Evolutionary conservation across 1,140 invertebrate genomes (phyloP), one percentile per base, ranked within the genome.

Genomic region (Archegozetes longisetosus): DNA sequence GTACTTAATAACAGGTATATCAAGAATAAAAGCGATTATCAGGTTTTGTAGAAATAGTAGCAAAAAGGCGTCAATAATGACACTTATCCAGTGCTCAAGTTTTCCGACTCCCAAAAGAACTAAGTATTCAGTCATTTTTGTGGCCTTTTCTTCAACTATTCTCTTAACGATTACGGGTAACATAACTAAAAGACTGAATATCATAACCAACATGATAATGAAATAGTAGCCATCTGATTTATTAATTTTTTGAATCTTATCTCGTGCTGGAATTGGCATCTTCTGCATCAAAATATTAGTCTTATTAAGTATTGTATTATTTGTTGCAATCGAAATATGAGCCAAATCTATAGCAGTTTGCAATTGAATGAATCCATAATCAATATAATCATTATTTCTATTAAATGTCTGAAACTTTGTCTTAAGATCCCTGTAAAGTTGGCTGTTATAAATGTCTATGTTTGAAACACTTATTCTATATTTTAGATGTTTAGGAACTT

Each of bases 221-320:
- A 64, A 13, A 56, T 66, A 13, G 70, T 40, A 17, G 65, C 3
- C 3, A 68, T 68, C 68, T 3, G 68, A 64, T 17, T 17, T 9
- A 40, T 9, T 9, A 6, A 40, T 6, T 40, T 17, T 9, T 40
- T 17, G 32, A 40, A n/a, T n/a, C n/a, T n/a, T n/a, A n/a, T n/a
- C n/a, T n/a, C n/a, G n/a, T n/a, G n/a, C n/a, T 40, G 32, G 32
- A 6, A 40, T 9, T 40, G 32, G 32, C 32, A 40, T 40, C 6
- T 17, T 6, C 17, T 40, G 32, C 17, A 17, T 40, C 6, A 40
- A 40, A 40, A 40, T 9, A 9, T 40, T 17, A 40, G 17, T n/a
- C n/a, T n/a, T n/a, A n/a, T n/a, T n/a, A n/a, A n/a, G n/a, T n/a
- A 40, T 17, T 40, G 32, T 9, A 9, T 17, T 17, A 17, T 40